These are phyloP conservation scores for Dipodomys spectabilis DNA, from an alignment of 2,113 vertebrate genomes.

Conservation along the genomic window DNA sequence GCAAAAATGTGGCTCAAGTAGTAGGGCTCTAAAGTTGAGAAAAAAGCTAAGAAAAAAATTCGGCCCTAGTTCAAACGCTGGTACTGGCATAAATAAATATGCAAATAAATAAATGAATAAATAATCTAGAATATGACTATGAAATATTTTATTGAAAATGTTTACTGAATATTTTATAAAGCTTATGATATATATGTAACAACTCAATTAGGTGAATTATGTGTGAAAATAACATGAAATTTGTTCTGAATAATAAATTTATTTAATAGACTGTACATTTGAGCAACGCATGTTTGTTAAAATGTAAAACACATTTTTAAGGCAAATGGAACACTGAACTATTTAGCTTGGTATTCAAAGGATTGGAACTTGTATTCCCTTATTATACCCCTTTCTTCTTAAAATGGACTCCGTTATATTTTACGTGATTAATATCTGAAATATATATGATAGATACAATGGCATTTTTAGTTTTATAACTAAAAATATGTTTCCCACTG, in stretches of 20 bases:
- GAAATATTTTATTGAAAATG: too few relatives aligned
- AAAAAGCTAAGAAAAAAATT: not conserved
- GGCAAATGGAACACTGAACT: constrained; percentile 27
- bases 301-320: constrained; percentile 18
- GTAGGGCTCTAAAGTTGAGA: too few relatives aligned
- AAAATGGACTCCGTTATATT: constrained; percentile 36
- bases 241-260: not conserved
- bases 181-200: too few relatives aligned
- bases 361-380: not conserved
- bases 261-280: not conserved
- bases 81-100: too few relatives aligned
- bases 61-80: not conserved
- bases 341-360: not conserved
- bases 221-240: constrained; percentile 2
- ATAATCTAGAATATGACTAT: too few relatives aligned
- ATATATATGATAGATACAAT: not conserved
- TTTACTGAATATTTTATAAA: too few relatives aligned
- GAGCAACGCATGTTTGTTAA: constrained; percentile 41
- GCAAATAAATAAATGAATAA: too few relatives aligned
- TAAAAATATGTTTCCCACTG: not conserved
- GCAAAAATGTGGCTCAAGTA: too few relatives aligned
- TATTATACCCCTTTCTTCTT: not conserved
- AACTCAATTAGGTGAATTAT: not conserved
- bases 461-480: not conserved
- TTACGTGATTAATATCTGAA: constrained; percentile 42